These are phyloP conservation scores for Callopanchax toddi DNA, from an alignment of 2,113 vertebrate species.

Conservation along the genomic window DNA sequence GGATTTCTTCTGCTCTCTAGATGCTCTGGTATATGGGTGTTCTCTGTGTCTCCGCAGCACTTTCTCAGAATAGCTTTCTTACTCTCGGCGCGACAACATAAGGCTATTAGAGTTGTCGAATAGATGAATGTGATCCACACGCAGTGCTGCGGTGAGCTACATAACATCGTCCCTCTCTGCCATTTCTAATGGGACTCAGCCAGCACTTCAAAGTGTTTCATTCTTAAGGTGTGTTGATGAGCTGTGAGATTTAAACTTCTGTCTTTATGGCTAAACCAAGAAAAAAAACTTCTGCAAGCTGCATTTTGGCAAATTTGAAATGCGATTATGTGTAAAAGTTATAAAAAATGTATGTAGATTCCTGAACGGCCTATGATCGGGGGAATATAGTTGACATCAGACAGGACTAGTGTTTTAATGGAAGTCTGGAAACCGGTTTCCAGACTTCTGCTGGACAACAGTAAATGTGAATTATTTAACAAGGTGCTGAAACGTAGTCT, in stretches of 20 bases:
- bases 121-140: conserved; percentile 53
- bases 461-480: no score
- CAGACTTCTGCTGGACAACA: no score
- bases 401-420: no score
- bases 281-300: conserved; percentile 14
- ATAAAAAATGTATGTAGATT: no score
- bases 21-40: conserved; percentile 27
- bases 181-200: conserved; percentile 40
- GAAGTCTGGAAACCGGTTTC: no score
- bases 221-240: conserved; percentile 37
- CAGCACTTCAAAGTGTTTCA: conserved; percentile 45
- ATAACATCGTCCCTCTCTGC: conserved; percentile 31
- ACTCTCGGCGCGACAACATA: conserved; percentile 40
- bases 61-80: conserved; percentile 38
- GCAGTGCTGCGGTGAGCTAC: conserved; percentile 30
- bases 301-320: no score
- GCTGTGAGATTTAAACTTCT: conserved; percentile 14
- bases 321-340: no score
- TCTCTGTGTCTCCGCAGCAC: conserved; percentile 20
- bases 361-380: no score
- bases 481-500: no score
- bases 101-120: conserved; percentile 52
- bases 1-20: conserved; percentile 48
- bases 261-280: conserved; percentile 13
- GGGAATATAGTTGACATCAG: no score